These are phyloP conservation scores for Pionites leucogaster DNA, from an alignment of 2,113 vertebrate genomes.

Conservation along the genomic window DNA sequence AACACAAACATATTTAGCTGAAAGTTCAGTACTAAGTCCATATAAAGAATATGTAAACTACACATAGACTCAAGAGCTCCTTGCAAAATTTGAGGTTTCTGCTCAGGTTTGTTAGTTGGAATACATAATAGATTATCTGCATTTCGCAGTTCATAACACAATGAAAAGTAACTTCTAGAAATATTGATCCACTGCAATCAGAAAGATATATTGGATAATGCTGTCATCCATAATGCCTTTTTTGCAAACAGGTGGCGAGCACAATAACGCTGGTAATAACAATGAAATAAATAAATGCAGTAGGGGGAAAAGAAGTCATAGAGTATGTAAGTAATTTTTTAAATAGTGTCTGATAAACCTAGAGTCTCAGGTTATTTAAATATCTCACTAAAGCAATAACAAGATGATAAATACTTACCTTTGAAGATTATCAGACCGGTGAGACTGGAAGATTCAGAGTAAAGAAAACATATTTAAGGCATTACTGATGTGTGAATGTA, in stretches of 20 bases:
- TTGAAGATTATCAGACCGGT: neutral
- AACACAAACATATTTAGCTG: neutral
- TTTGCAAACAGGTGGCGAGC: neutral
- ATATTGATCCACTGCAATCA: neutral
- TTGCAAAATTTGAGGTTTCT: neutral
- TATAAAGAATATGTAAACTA: neutral
- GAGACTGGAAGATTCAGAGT: neutral
- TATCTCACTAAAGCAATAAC: neutral
- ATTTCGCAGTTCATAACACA: neutral
- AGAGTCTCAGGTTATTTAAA: neutral
- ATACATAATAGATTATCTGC: neutral
- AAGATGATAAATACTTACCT: neutral
- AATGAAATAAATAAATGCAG: neutral
- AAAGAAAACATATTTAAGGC: neutral
- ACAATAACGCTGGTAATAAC: neutral
- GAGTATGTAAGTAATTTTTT: neutral
- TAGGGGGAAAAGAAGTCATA: neutral
- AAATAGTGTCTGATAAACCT: neutral
- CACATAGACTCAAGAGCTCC: neutral
- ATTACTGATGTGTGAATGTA: neutral
- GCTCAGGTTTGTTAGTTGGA: neutral
- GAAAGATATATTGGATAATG: neutral
- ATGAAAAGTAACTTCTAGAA: neutral
- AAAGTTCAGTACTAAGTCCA: neutral
- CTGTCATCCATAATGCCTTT: neutral